These are phyloP conservation scores for Idaea straminata DNA, from an alignment of 2,888 invertebrate species.

Conservation along the genomic window DNA sequence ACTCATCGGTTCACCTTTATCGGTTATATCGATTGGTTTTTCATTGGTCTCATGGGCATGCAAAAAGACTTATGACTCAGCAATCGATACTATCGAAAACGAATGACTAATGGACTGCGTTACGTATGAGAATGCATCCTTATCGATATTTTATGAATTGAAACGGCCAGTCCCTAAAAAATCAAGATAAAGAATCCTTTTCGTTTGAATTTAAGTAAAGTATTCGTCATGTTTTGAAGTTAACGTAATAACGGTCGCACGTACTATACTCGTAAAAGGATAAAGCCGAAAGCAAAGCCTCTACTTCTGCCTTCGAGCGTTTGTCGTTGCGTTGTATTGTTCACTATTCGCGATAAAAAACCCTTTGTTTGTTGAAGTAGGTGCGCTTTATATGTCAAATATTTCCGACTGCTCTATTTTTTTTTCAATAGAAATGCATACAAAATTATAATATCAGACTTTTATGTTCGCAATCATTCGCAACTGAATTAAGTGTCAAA, in stretches of 20 bases:
- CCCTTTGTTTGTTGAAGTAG: constrained; percentile 25
- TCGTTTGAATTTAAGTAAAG: constrained; percentile 26
- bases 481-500: too few species aligned
- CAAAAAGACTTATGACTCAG: constrained; percentile 58
- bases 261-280: constrained; percentile 26
- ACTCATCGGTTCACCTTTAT: constrained; percentile 39
- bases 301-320: constrained; percentile 19
- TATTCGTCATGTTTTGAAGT: constrained; percentile 36
- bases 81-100: constrained; percentile 51
- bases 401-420: constrained; percentile 14
- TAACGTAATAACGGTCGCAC: constrained; percentile 28
- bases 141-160: constrained; percentile 50
- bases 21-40: constrained; percentile 35
- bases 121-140: constrained; percentile 41
- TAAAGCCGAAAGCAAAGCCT: constrained; percentile 24
- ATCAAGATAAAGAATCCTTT: constrained; percentile 45
- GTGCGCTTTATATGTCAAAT: constrained; percentile 27
- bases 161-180: constrained; percentile 52
- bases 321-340: constrained; percentile 18
- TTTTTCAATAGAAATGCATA: neutral
- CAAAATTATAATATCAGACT: neutral
- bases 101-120: constrained; percentile 49
- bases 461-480: neutral
- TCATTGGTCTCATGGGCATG: constrained; percentile 42
- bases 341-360: constrained; percentile 14